Percentiles rank a stretch among this genome's conserved stretches.
Conservation (phyloP, 2,888 invertebrate genomes). For the Chouioia cunea region DNA sequence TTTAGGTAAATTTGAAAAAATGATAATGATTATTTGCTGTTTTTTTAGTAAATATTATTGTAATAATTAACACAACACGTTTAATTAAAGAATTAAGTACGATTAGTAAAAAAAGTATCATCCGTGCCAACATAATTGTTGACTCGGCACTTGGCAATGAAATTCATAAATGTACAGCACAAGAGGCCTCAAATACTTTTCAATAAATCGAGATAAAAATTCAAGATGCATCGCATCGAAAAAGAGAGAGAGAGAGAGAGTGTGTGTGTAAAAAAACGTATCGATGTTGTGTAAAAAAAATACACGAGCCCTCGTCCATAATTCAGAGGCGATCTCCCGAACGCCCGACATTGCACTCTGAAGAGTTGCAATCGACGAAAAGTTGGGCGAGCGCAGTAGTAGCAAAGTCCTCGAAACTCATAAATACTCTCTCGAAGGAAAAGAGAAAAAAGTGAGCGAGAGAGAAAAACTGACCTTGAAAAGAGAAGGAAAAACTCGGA, state of each 20-base stretch:
- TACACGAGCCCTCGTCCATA: background rate
- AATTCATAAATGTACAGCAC: too few species aligned
- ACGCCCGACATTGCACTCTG: background rate
- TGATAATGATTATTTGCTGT: too few species aligned
- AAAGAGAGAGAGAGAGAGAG: background rate
- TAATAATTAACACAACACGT: too few species aligned
- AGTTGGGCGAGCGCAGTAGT: background rate
- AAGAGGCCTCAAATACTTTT: too few species aligned
- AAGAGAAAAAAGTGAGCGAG: background rate
- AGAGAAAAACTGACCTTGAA: constrained; percentile 9
- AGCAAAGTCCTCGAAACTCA: constrained; percentile 44
- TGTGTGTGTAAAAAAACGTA: background rate
- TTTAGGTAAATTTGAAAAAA: too few species aligned
- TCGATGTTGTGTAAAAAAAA: background rate
- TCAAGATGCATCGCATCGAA: background rate
- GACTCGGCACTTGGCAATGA: too few species aligned
- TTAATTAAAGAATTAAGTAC: too few species aligned
- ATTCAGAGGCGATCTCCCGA: background rate
- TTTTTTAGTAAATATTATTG: too few species aligned
- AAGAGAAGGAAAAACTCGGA: constrained; percentile 15
- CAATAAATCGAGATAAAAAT: too few species aligned
- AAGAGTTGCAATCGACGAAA: too few species aligned
- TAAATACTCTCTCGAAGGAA: constrained; percentile 31
- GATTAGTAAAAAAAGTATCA: too few species aligned
- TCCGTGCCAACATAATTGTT: too few species aligned